These are phyloP conservation scores for Caenorhabditis briggsae DNA, from an alignment of 1,140 invertebrate genomes.

Conservation along the genomic window DNA sequence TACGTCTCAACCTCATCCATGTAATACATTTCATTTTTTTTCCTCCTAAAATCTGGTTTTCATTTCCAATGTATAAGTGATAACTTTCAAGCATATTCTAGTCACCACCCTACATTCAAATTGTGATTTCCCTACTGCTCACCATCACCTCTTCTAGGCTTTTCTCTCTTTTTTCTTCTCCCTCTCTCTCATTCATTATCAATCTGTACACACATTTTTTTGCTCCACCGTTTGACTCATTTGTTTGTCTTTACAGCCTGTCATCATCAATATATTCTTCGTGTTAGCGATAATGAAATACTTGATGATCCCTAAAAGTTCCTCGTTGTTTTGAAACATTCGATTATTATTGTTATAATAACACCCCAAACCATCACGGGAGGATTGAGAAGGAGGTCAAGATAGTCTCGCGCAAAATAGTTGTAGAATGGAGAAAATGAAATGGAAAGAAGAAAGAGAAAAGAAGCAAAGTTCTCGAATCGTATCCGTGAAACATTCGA, in stretches of 20 bases:
- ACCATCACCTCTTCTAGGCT: background rate
- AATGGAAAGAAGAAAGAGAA: slow-evolving; percentile 18
- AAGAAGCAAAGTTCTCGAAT: slow-evolving; percentile 41
- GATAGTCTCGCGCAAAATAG: slow-evolving; percentile 32
- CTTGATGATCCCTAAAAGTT: background rate
- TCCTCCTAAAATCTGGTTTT: background rate
- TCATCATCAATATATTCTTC: background rate
- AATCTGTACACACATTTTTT: slow-evolving; percentile 4
- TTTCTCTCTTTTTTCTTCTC: background rate
- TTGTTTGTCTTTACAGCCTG: background rate
- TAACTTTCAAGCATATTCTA: slow-evolving; percentile 39
- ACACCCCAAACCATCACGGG: background rate
- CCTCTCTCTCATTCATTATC: background rate
- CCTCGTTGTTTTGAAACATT: slow-evolving; percentile 14
- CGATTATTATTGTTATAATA: slow-evolving; percentile 29
- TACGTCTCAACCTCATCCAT: background rate
- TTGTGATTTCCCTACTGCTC: slow-evolving; percentile 6
- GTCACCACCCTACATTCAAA: background rate
- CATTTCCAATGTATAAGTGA: slow-evolving; percentile 35
- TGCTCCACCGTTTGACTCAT: background rate
- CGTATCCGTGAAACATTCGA: slow-evolving; percentile 48
- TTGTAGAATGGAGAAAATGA: background rate
- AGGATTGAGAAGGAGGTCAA: slow-evolving; percentile 9
- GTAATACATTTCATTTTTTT: background rate
- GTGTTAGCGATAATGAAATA: background rate